phyloP scores from a whole-genome alignment of 2,797 vertebrate species.

The Percopsis omiscomaycus region DNA sequence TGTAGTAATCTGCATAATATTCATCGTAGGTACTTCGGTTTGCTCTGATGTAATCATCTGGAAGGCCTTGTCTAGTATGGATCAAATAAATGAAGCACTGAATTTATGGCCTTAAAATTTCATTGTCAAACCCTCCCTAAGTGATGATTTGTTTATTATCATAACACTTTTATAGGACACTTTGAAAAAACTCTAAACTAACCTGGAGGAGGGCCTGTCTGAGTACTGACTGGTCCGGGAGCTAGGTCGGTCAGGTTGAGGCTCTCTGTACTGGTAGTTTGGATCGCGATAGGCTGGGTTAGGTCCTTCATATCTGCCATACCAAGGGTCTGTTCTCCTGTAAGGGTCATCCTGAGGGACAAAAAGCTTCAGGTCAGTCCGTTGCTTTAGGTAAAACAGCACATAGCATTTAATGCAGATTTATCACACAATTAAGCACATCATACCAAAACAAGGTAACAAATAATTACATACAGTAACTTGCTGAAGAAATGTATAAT shows the following conservation, averaged over 20 bases:
- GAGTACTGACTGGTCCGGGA: conserved; percentile 94
- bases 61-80: conserved; percentile 81
- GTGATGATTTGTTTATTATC: no score
- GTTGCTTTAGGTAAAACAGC: background rate
- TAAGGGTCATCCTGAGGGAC: conserved; percentile 79
- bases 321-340: conserved; percentile 80
- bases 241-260: conserved; percentile 86
- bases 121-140: no score
- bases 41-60: conserved; percentile 83
- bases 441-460: background rate
- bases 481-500: background rate
- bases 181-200: conserved; percentile 13
- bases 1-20: conserved; percentile 86
- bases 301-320: conserved; percentile 79
- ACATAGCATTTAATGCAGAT: background rate
- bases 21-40: conserved; percentile 85
- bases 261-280: conserved; percentile 80
- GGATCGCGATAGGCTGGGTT: conserved; percentile 74
- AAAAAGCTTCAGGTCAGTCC: background rate
- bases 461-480: background rate
- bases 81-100: no score
- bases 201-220: conserved; percentile 89
- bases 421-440: background rate
- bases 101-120: no score
- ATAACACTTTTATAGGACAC: background rate